These are phyloP conservation scores for Microcebus tavaratra DNA, from an alignment of 2,113 vertebrate genomes.

Conservation along the genomic window DNA sequence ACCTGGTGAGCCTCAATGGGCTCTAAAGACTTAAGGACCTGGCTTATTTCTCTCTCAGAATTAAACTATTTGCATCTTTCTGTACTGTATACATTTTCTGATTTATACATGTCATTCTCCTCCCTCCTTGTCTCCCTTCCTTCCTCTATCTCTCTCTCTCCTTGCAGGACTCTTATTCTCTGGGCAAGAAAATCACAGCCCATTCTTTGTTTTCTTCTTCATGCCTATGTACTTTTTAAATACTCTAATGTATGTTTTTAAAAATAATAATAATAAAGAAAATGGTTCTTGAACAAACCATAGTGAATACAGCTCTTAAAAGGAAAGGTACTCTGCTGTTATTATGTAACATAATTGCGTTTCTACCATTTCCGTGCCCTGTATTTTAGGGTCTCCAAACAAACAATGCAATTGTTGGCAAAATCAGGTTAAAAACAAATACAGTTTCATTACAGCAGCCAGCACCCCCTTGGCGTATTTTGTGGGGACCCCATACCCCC, in stretches of 20 bases:
- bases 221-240: not conserved
- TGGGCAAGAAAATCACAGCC: not conserved
- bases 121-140: rapidly evolving
- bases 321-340: not conserved
- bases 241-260: not conserved
- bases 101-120: not conserved
- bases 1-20: not conserved
- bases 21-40: not conserved
- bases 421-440: not conserved
- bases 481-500: not conserved
- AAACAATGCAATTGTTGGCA: not conserved
- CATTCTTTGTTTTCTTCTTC: not conserved
- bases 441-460: not conserved
- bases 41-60: not conserved
- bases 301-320: not conserved
- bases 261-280: not conserved
- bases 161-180: not conserved
- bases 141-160: not conserved
- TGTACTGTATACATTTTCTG: not conserved
- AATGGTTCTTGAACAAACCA: not conserved
- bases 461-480: not conserved
- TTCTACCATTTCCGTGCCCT: not conserved
- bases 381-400: conserved; percentile 16
- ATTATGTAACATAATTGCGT: not conserved
- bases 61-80: not conserved